Evolutionary conservation across 1,140 invertebrate genomes (phyloP).

Genomic region (Cydia pomonella): DNA sequence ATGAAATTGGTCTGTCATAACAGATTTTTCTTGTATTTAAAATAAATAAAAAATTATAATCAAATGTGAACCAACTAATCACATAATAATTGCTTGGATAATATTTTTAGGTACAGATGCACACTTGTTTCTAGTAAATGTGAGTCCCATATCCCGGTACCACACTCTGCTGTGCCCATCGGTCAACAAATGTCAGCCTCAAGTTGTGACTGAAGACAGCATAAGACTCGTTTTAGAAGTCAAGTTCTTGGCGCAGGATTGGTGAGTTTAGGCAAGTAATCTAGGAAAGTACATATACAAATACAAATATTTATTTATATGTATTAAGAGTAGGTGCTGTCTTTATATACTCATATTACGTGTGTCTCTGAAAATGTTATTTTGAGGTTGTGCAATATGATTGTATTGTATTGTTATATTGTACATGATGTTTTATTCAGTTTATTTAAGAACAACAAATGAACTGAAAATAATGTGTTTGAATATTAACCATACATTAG

Average conservation of each 20-base stretch:
- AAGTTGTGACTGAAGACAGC: constrained; percentile 73
- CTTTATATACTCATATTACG: too few species aligned
- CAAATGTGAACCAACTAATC: background rate
- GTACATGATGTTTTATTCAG: background rate
- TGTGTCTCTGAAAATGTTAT: too few species aligned
- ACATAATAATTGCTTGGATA: constrained; percentile 21
- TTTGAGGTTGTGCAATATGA: too few species aligned
- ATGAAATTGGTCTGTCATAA: background rate
- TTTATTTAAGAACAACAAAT: too few species aligned
- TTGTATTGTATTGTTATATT: too few species aligned
- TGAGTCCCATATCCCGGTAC: constrained; percentile 85
- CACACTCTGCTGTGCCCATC: constrained; percentile 85
- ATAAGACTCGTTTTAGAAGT: constrained; percentile 55
- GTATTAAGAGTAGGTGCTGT: background rate
- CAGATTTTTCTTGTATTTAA: too few species aligned
- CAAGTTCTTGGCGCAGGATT: constrained; percentile 50
- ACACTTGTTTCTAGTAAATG: constrained; percentile 83
- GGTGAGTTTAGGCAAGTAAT: constrained; percentile 64
- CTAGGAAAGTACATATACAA: too few species aligned
- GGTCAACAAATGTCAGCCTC: constrained; percentile 81
- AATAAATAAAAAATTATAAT: too few species aligned
- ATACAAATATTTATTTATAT: too few species aligned
- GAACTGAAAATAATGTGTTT: too few species aligned
- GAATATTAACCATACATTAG: too few species aligned
- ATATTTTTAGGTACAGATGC: constrained; percentile 65